Evolutionary conservation across 1,140 invertebrate species (phyloP).

Genomic region (Neoseiulus cucumeris): DNA sequence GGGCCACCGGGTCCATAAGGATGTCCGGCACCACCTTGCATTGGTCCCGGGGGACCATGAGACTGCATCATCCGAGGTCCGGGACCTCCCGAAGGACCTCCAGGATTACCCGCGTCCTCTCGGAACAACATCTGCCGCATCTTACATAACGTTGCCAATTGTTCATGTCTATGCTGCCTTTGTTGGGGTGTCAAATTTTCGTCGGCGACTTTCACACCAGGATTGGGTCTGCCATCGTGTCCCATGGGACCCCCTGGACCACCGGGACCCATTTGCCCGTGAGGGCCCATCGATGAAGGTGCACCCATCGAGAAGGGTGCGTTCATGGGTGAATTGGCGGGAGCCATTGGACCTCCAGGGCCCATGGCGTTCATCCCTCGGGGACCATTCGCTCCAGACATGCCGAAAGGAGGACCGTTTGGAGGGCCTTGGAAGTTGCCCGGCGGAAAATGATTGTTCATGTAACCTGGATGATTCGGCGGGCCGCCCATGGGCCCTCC

Average conservation of each 20-base stretch:
- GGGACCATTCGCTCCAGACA: neutral
- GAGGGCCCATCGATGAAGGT: constrained; percentile 15
- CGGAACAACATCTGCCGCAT: constrained; percentile 80
- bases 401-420: neutral
- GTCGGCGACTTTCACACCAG: constrained; percentile 64
- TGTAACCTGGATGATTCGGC: constrained; percentile 12
- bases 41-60: constrained; percentile 12
- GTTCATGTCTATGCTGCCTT: constrained; percentile 71
- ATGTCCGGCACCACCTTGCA: constrained; percentile 14
- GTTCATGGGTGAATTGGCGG: constrained; percentile 7
- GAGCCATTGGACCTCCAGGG: neutral
- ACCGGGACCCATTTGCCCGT: constrained; percentile 19
- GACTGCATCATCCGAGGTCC: constrained; percentile 21
- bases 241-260: constrained; percentile 17
- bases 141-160: constrained; percentile 68
- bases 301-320: neutral
- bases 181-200: constrained; percentile 86
- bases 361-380: constrained; percentile 10
- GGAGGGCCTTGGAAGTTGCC: constrained; percentile 2
- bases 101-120: constrained; percentile 29
- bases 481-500: constrained; percentile 14
- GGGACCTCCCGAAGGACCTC: constrained; percentile 18
- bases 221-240: constrained; percentile 13
- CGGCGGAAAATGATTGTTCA: constrained; percentile 11
- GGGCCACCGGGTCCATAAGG: constrained; percentile 17